Evolutionary conservation across 2,888 invertebrate genomes (phyloP).

Genomic region (Clistopyga incitator): DNA sequence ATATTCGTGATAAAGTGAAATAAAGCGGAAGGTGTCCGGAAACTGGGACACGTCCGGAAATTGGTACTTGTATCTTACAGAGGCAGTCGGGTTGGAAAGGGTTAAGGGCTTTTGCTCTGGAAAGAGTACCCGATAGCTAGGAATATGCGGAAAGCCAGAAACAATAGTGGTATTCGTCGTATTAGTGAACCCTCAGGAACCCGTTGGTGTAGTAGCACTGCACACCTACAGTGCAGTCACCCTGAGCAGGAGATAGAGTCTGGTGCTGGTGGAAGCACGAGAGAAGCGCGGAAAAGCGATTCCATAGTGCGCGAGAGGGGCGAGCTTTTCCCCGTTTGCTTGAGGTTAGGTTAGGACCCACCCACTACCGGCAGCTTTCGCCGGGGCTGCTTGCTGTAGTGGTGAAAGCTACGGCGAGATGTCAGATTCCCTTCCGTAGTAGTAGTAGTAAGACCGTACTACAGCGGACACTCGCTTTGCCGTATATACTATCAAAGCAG

Average conservation of each 20-base stretch:
- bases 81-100: not conserved
- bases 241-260: not conserved
- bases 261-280: not conserved
- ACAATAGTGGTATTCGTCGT: slow-evolving; percentile 1
- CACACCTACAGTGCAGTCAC: not conserved
- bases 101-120: not conserved
- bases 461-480: slow-evolving; percentile 6
- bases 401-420: slow-evolving; percentile 6
- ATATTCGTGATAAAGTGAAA: no score
- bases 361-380: slow-evolving; percentile 11
- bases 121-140: slow-evolving; percentile 7
- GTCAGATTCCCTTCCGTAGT: slow-evolving; percentile 10
- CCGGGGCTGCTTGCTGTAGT: not conserved
- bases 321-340: slow-evolving; percentile 14
- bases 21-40: no score
- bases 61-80: not conserved
- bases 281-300: slow-evolving; percentile 36
- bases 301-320: slow-evolving; percentile 49
- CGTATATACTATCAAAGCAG: slow-evolving; percentile 13
- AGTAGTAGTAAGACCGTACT: slow-evolving; percentile 18
- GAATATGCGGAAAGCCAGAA: slow-evolving; percentile 6
- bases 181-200: slow-evolving; percentile 6
- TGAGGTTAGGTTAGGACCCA: slow-evolving; percentile 41
- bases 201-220: not conserved
- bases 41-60: no score